Evolutionary conservation across 2,888 invertebrate species (phyloP).

Genomic region (Octonoba sinensis): DNA sequence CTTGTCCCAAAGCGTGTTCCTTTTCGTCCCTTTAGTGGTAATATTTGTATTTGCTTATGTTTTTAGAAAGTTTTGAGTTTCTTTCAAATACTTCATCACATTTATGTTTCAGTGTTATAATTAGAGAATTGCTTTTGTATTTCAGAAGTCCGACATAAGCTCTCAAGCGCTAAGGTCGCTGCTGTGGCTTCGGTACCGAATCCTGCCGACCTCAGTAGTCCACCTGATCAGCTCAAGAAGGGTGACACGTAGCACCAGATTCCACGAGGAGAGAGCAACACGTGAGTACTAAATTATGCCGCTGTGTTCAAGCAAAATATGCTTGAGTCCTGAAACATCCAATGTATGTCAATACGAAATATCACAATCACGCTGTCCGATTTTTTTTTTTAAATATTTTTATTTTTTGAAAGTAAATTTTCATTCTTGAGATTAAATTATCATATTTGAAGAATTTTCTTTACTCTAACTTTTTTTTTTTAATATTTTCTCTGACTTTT

Average conservation of each 20-base stretch:
- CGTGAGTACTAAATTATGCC: slow-evolving; percentile 8
- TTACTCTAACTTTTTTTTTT: no score
- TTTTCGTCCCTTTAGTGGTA: neutral
- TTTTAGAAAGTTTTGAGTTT: neutral
- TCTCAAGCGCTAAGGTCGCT: slow-evolving; percentile 59
- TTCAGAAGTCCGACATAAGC: slow-evolving; percentile 54
- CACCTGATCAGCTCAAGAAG: slow-evolving; percentile 37
- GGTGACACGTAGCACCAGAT: slow-evolving; percentile 56
- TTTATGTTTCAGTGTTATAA: no score
- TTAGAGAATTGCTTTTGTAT: neutral
- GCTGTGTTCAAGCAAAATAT: no score
- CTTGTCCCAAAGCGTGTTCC: neutral
- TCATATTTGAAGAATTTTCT: no score
- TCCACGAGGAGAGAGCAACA: slow-evolving; percentile 33
- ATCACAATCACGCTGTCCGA: no score
- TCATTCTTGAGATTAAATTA: no score
- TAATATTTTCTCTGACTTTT: no score
- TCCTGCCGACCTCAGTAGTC: slow-evolving; percentile 36
- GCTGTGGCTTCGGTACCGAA: slow-evolving; percentile 36
- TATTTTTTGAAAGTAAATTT: no score
- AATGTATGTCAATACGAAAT: no score
- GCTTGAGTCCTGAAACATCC: no score
- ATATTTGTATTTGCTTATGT: neutral
- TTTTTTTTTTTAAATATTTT: no score
- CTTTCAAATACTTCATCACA: neutral